phyloP scores from a whole-genome alignment of 2,113 vertebrate genomes.

The Colius striatus region DNA sequence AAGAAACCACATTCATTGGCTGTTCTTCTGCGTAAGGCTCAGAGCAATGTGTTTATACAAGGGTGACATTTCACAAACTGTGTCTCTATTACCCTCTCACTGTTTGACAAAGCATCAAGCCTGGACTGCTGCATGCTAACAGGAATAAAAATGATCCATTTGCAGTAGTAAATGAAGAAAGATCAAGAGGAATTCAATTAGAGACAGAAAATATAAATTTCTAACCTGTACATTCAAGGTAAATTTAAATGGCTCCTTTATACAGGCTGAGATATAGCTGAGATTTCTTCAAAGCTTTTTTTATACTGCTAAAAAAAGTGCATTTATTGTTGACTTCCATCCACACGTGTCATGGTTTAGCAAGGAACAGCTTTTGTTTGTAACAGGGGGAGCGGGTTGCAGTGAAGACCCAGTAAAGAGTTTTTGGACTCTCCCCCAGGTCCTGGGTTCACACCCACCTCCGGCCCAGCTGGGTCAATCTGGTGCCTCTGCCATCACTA shows the following conservation, averaged over 20 bases:
- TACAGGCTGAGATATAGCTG: neutral
- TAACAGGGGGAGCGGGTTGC: no score
- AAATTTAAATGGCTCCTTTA: neutral
- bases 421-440: no score
- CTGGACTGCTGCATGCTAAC: neutral
- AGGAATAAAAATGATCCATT: neutral
- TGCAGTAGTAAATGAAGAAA: neutral
- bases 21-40: neutral
- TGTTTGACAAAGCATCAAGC: neutral
- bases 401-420: no score
- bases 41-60: neutral
- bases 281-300: neutral
- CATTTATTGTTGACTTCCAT: neutral
- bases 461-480: no score
- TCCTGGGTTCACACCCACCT: no score
- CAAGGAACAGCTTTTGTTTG: no score
- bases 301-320: neutral
- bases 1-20: neutral
- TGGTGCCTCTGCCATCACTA: no score
- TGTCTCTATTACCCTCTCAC: slow-evolving; percentile 4
- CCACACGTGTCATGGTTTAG: no score
- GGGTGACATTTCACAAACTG: slow-evolving; percentile 31
- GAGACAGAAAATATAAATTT: neutral
- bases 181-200: neutral
- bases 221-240: neutral